Conservation (phyloP, 2,888 invertebrate genomes). For the Steinernema carpocapsae region DNA sequence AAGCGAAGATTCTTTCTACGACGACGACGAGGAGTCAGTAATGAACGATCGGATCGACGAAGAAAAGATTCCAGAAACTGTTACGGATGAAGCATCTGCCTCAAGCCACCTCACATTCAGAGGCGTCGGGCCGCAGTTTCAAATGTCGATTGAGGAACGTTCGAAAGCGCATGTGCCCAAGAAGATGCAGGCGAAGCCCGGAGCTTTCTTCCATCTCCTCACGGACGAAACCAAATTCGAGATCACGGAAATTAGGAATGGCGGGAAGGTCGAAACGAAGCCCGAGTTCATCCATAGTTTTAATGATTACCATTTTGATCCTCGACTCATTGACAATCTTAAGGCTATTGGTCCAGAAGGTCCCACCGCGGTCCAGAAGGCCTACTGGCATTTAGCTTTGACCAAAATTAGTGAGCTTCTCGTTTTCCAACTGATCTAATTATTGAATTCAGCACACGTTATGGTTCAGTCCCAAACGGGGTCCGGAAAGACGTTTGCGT, state of each 20-base stretch:
- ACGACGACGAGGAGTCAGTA: neutral
- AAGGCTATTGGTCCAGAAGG: neutral
- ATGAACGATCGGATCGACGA: neutral
- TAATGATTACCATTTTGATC: neutral
- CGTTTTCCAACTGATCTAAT: neutral
- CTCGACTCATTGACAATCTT: neutral
- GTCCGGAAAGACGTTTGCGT: neutral
- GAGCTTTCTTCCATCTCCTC: neutral
- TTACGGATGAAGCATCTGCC: neutral
- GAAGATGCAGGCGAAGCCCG: neutral
- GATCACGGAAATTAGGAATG: no score
- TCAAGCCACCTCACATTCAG: neutral
- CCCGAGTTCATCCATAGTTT: neutral
- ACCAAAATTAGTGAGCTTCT: neutral
- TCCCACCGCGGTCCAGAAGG: neutral
- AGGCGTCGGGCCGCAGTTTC: neutral
- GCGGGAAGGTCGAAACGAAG: neutral
- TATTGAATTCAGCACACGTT: neutral
- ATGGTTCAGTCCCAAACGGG: neutral
- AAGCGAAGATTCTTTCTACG: neutral
- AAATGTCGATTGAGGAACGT: no score
- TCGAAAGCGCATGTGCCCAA: neutral
- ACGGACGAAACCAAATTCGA: neutral
- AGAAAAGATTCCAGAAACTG: no score
- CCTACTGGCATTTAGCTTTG: neutral